Evolutionary conservation across 2,113 vertebrate species (phyloP), one percentile per base, ranked within the genome.

Genomic region (Rhea pennata): DNA sequence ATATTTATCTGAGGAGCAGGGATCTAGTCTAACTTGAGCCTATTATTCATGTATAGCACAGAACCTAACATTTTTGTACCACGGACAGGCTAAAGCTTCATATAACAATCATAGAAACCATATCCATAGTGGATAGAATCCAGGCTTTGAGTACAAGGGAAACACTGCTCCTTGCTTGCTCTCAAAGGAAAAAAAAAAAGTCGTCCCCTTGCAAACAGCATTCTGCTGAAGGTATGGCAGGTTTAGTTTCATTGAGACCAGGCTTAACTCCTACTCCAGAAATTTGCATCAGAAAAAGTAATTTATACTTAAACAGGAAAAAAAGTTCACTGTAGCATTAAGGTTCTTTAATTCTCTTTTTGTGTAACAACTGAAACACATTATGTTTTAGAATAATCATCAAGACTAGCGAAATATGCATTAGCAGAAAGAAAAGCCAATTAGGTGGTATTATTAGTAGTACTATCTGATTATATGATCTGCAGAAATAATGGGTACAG

Each of bases 381-480:
- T 53, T 88, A 54, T 75, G 81, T 91, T 94, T 95, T 84, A 69
- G 87, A 92, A 79, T 79, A 73, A 83, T 89, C 66, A 85, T 79
- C 72, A 69, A 12, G 36, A 73, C 48, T 56, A 84, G 16, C 87
- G 62, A 69, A 96, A 85, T 79, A 84, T 44, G 26, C 8, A 62
- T 6, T 53, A 89, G 64, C 26, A 74, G 89, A 91, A 87, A 89
- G 70, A 91, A 93, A 78, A 87, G 7, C 44, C 78, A 79, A 62
- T 95, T 89, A 87, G 36, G 29, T 76, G 15, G 29, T 82, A 95
- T 82, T 76, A n/a, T 87, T 92, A 58, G 82, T 92, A 87, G 71
- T 65, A 44, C 16, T 94, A 94, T 95, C 93, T 91, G 91, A 82
- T 85, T 19, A 36, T 65, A 33, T 73, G 77, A 96, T 90, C 92